A percentile compares a stretch with the other conserved stretches of the same genome.
phyloP scores from a whole-genome alignment of 2,888 invertebrate genomes.

The Xanthia togata region DNA sequence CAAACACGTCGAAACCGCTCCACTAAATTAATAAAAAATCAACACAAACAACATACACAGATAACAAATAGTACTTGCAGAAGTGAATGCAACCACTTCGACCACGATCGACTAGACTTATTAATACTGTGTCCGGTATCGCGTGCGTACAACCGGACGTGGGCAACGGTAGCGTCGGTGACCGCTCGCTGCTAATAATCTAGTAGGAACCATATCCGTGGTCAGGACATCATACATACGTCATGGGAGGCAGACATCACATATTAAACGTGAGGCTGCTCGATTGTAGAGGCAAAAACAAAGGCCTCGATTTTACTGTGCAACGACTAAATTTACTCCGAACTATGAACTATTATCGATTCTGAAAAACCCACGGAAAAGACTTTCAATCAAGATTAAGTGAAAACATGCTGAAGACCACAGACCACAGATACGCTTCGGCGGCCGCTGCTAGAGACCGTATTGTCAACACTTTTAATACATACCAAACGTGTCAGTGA shows the following conservation, averaged over 20 bases:
- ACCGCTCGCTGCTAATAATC: conserved; percentile 57
- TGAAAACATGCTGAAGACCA: not conserved
- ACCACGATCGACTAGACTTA: conserved; percentile 57
- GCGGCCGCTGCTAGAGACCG: not conserved
- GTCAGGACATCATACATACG: conserved; percentile 54
- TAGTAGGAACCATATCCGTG: conserved; percentile 58
- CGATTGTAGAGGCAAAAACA: not conserved
- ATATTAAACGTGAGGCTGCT: conserved; percentile 36
- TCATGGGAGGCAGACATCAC: conserved; percentile 31
- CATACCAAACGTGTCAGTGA: not conserved
- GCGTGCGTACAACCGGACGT: conserved; percentile 46
- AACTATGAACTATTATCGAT: not conserved
- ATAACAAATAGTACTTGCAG: conserved; percentile 26
- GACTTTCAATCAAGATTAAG: not conserved
- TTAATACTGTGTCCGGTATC: conserved; percentile 53
- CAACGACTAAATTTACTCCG: not conserved
- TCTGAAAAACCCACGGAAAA: not conserved
- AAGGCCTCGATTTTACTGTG: not conserved
- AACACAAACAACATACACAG: not conserved
- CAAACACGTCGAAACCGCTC: conserved; percentile 3
- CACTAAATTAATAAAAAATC: conserved; percentile 3
- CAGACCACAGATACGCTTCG: too few relatives aligned
- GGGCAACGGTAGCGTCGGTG: conserved; percentile 38
- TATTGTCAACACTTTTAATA: not conserved
- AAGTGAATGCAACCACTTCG: conserved; percentile 45